Base-by-base conservation (phyloP, 2,113 vertebrate species). In the Cochlearius cochlearius region DNA sequence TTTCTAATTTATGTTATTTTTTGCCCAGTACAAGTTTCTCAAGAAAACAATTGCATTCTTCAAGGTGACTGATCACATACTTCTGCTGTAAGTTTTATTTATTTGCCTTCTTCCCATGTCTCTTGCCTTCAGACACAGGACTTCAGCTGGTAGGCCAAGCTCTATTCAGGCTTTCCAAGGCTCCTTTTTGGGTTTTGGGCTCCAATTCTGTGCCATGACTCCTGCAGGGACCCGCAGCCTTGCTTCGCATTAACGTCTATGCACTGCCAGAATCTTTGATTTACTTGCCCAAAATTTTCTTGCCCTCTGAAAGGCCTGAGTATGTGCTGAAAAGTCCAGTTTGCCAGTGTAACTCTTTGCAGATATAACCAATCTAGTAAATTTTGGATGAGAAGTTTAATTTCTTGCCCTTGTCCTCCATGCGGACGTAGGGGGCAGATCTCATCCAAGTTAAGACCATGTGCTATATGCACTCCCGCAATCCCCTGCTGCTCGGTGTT, bases 121-220 rank as follows among this genome's bases (percentile, higher is more conserved):
- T 63, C 39, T 53, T 47, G 32, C 39, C 12, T 92, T 68, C 67
- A 79, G 21, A 36, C 15, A 22, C 1, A 15, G 21, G 7, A 2
- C 26, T 88, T 60, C 29, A 84, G 26, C 32, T 73, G 53, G 2
- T 15, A 93, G 26, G 21, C 5, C 11, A 87, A 29, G 39, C 12
- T 90, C 62, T 39, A n/a, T 43, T 80, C 43, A 68, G 34, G 34
- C 11, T 85, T n/a, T 49, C 25, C 30, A 73, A 45, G 36, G 25
- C 30, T 73, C 15, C 16, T 39, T 30, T 91, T 69, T 25, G 13
- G n/a, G 7, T 23, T 73, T 59, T 55, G 41, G 19, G 26, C 7
- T 7, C 23, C 17, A 32, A 0, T 29, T 21, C 10, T 67, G 16
- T 0, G 0, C 13, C n/a, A 18, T 15, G 15, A 68, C 15, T 59